Base-by-base conservation (phyloP, 2,888 invertebrate species). In the Caenorhabditis afra region DNA sequence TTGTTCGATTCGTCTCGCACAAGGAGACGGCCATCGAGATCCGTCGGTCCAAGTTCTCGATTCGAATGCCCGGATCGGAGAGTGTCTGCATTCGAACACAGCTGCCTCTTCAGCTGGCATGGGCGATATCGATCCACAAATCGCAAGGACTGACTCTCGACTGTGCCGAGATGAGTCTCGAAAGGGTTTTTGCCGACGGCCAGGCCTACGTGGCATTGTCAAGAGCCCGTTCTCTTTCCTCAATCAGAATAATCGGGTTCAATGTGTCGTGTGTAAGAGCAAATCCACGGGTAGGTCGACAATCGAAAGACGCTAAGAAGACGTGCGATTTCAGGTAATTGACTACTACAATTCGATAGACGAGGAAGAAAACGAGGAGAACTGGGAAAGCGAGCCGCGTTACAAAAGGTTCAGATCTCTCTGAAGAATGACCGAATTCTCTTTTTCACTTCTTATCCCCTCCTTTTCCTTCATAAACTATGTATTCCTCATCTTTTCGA, bases 61-160 rank as follows among this genome's bases (percentile, higher is more conserved):
- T 96, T 0, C 94, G 94, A 16, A 14, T 82, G 91, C 93, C 94
- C 11, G 86, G 89, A 29, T 53, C 29, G 12, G 83, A 85, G 16
- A 61, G 57, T 16, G 50, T 61, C 0, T 59, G 66, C 5, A 61
- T 74, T 4, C 61, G 85, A n/a, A 81, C 70, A 8, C 96, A 96
- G 91, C 91, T 97, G 5, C 97, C 97, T 0, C 91, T 97, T 0
- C 95, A 95, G 90, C 92, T 97, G 18, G 97, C 97, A 16, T 97
- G 97, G 97, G 97, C 97, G 0, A 96, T 97, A 91, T 97, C 97
- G 1, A 97, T 97, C 87, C 97, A 97, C 91, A 97, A 97, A 91
- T 96, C 96, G 70, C 93, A 93, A 52, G 86, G 86, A 50, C 70
- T 86, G 52, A 86, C 86, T 29, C 74, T 85, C 11, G 86, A 85